These are phyloP conservation scores for Hydraecia micacea DNA, from an alignment of 2,888 invertebrate genomes.

Conservation along the genomic window DNA sequence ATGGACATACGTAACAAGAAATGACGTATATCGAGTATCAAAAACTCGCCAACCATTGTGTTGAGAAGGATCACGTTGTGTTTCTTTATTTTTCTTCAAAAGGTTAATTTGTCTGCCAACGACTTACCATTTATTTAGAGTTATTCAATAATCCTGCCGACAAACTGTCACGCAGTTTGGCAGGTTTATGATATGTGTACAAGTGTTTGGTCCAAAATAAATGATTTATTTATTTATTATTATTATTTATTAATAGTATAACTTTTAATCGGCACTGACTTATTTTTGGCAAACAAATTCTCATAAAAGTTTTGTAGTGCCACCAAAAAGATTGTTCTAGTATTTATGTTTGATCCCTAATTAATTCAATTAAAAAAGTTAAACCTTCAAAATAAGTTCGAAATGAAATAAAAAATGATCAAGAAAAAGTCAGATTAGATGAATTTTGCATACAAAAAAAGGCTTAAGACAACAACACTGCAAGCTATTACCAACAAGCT, in stretches of 20 bases:
- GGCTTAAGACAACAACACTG: neutral
- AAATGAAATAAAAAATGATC: neutral
- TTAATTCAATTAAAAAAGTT: slow-evolving; percentile 8
- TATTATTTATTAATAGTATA: no score
- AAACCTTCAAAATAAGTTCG: neutral
- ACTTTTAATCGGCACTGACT: neutral
- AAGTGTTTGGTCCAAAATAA: no score
- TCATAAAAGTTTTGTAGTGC: neutral
- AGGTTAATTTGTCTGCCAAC: neutral
- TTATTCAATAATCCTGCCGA: no score
- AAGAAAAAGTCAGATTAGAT: slow-evolving; percentile 4
- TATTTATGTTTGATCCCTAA: slow-evolving; percentile 12
- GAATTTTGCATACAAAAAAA: slow-evolving; percentile 8
- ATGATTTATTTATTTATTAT: no score
- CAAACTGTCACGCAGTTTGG: no score
- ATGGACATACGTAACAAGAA: slow-evolving; percentile 8
- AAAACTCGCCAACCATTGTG: slow-evolving; percentile 7
- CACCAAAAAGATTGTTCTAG: neutral
- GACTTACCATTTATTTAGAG: slow-evolving; percentile 25
- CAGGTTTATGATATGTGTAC: no score
- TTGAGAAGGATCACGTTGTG: slow-evolving; percentile 14
- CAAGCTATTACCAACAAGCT: neutral
- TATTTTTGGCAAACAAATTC: slow-evolving; percentile 2
- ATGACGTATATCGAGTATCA: slow-evolving; percentile 6
- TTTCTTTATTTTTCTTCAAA: slow-evolving; percentile 14